Base-by-base conservation (phyloP, 2,797 vertebrate genomes). In the Spinibarbus caldwelli region DNA sequence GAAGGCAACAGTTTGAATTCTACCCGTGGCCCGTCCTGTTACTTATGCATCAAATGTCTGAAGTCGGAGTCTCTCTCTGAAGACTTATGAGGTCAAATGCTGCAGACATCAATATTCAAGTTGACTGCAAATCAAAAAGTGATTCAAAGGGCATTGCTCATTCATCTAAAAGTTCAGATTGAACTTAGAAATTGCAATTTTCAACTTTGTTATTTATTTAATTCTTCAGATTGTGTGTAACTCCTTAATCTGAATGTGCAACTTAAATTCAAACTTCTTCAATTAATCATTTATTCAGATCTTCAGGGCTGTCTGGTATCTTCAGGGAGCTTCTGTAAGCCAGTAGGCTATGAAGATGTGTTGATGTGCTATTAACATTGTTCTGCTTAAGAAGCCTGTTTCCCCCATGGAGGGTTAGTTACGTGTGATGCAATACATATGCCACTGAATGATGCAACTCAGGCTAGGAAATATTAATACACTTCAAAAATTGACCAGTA, bases 31-130 rank as follows among this genome's bases (percentile, higher is more conserved):
- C 83, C 76, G 2, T 62, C 76, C 67, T 84, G 64, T 84, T 84
- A 57, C 82, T 68, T 84, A 84, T 84, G 82, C 82, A 84, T 78
- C 73, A 78, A 84, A 68, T 78, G 82, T 84, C 82, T 84, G 71
- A n/a, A n/a, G n/a, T n/a, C n/a, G n/a, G n/a, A 75, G 82, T 75
- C 72, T 23, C 45, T 83, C 82, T 78, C 83, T 49, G 83, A 78
- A 79, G 83, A 79, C 75, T 78, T 76, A 85, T 85, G 83, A 79
- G 83, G 83, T 85, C 83, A 78, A 85, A 78, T 72, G 83, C 67
- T 47, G 66, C 77, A 71, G 66, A 72, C 76, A 79, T 85, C 83
- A 85, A 85, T 85, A 85, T 85, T 85, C 75, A 79, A 78, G 83
- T 72, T 85, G 82, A 84, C 82, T 78, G 62, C 64, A 57, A 77